These are phyloP conservation scores for Colius striatus DNA, from an alignment of 2,113 vertebrate species.

Conservation along the genomic window DNA sequence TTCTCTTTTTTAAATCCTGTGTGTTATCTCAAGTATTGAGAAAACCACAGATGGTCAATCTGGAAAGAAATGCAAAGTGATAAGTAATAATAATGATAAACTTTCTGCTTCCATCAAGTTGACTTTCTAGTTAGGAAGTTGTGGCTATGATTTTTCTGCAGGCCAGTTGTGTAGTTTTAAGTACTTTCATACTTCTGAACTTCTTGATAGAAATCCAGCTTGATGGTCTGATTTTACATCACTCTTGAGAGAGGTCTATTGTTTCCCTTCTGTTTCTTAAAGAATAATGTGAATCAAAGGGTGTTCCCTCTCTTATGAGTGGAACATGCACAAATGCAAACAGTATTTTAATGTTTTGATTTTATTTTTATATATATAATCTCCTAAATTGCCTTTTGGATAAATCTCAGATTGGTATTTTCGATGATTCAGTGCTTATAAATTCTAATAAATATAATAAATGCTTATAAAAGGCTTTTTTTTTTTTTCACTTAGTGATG, in stretches of 20 bases:
- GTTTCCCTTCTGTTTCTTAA: neutral
- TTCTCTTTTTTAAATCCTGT: neutral
- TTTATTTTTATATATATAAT: neutral
- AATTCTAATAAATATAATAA: neutral
- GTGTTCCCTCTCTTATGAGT: neutral
- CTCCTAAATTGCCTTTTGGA: neutral
- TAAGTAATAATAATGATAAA: neutral
- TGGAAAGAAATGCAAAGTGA: conserved; percentile 2
- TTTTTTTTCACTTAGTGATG: neutral
- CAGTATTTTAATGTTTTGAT: neutral
- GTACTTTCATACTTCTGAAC: neutral
- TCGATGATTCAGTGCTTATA: neutral
- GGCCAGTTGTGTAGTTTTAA: neutral
- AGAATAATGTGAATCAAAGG: neutral
- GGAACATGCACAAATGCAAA: neutral
- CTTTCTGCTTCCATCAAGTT: neutral
- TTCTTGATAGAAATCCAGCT: neutral
- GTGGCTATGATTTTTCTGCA: neutral
- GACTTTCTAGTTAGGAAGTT: neutral
- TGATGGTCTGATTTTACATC: conserved; percentile 15
- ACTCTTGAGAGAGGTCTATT: neutral
- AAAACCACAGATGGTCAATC: conserved; percentile 1
- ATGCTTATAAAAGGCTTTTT: neutral
- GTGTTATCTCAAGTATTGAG: neutral
- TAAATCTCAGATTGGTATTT: neutral